Evolutionary conservation across 2,113 vertebrate species (phyloP).

Genomic region (Cyrtonyx montezumae): DNA sequence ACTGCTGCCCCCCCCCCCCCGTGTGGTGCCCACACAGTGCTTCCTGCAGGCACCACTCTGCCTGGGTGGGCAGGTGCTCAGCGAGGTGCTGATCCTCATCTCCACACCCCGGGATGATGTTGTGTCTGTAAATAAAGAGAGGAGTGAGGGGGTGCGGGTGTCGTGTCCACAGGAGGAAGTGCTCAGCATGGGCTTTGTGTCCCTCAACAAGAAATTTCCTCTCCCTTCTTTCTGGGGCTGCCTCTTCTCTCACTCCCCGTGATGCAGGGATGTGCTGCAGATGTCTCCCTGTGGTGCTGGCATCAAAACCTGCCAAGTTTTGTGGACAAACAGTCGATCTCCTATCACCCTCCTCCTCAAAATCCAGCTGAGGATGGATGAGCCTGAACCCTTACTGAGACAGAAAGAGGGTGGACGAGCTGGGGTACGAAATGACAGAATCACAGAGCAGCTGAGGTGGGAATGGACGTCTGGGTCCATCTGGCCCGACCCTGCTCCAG

Average conservation of each 20-base stretch:
- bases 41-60: neutral
- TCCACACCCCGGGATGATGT: neutral
- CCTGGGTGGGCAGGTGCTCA: neutral
- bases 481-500: too few relatives aligned
- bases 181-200: neutral
- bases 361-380: too few relatives aligned
- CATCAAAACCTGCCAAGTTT: neutral
- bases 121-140: slow-evolving; percentile 75
- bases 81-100: neutral
- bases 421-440: too few relatives aligned
- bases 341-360: too few relatives aligned
- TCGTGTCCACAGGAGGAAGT: neutral
- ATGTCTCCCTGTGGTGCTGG: neutral
- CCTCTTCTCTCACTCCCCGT: neutral
- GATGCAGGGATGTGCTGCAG: neutral
- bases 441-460: too few relatives aligned
- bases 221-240: neutral
- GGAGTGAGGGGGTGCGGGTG: neutral
- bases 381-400: too few relatives aligned
- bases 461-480: neutral
- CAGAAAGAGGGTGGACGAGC: too few relatives aligned
- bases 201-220: neutral
- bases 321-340: neutral
- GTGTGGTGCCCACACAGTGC: neutral
- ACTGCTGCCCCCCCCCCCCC: neutral